phyloP scores from a whole-genome alignment of 2,113 vertebrate genomes.

The Alosa alosa region DNA sequence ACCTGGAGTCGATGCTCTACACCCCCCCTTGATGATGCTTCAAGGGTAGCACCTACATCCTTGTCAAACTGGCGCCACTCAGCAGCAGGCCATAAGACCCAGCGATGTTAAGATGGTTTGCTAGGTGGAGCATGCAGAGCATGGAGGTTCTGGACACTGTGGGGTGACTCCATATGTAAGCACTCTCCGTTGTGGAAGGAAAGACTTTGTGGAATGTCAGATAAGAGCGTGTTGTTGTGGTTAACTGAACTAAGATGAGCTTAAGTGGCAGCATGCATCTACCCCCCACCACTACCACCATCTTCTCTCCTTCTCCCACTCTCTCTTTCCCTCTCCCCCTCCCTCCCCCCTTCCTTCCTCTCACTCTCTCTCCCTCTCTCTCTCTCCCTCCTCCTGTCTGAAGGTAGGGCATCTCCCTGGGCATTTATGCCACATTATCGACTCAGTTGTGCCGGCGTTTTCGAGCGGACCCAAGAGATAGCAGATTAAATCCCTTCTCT shows the following conservation, averaged over 20 bases:
- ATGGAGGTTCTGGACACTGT: slow-evolving; percentile 21
- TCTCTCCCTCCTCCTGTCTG: background rate
- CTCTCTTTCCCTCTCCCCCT: background rate
- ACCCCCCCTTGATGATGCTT: background rate
- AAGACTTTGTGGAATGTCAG: background rate
- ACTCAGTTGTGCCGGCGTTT: background rate
- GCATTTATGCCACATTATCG: background rate
- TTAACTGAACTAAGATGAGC: background rate
- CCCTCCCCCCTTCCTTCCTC: background rate
- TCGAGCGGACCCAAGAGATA: background rate
- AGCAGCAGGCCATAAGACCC: background rate
- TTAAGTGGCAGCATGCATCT: background rate
- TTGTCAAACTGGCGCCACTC: background rate
- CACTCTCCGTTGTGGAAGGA: background rate
- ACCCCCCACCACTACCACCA: background rate
- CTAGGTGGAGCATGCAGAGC: background rate
- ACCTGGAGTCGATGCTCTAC: background rate
- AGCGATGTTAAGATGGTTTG: background rate
- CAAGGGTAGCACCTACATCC: background rate
- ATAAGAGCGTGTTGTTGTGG: slow-evolving; percentile 2
- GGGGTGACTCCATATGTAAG: background rate
- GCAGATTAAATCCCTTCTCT: background rate
- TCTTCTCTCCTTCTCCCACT: background rate
- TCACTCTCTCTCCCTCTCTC: background rate
- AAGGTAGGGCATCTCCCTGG: slow-evolving; percentile 10